A percentile compares a stretch with the other conserved stretches of the same genome.
Conservation (phyloP, 2,113 vertebrate species). For the Proteles cristata region DNA sequence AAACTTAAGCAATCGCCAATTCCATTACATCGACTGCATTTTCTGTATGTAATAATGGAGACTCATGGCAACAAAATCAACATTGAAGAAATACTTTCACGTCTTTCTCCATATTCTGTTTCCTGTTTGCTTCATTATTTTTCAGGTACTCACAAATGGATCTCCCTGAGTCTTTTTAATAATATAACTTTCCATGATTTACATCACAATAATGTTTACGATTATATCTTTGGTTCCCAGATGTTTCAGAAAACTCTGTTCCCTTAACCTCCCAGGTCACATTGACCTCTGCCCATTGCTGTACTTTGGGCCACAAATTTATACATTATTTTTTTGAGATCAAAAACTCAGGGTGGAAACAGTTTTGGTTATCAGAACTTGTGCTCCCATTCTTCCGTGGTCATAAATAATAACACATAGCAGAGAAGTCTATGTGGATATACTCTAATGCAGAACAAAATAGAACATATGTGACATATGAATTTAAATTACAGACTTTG, state of each 20-base stretch:
- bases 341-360: conserved; percentile 28
- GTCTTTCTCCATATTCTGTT: neutral
- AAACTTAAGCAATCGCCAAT: conserved; percentile 12
- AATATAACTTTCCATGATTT: conserved; percentile 32
- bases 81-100: neutral
- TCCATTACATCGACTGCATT: neutral
- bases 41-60: neutral
- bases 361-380: conserved; percentile 42
- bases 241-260: neutral
- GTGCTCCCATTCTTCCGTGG: neutral
- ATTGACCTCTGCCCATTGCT: neutral
- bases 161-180: neutral
- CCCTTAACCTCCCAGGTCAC: neutral
- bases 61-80: conserved; percentile 28
- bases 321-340: neutral
- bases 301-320: neutral
- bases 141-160: neutral
- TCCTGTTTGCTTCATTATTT: conserved; percentile 1
- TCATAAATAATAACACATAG: conserved; percentile 57
- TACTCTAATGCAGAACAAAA: conserved; percentile 41
- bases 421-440: neutral
- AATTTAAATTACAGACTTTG: conserved; percentile 49
- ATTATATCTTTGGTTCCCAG: neutral
- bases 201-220: conserved; percentile 18
- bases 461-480: neutral